These are phyloP conservation scores for Tenualosa ilisha DNA, from an alignment of 2,797 vertebrate genomes.

Conservation along the genomic window DNA sequence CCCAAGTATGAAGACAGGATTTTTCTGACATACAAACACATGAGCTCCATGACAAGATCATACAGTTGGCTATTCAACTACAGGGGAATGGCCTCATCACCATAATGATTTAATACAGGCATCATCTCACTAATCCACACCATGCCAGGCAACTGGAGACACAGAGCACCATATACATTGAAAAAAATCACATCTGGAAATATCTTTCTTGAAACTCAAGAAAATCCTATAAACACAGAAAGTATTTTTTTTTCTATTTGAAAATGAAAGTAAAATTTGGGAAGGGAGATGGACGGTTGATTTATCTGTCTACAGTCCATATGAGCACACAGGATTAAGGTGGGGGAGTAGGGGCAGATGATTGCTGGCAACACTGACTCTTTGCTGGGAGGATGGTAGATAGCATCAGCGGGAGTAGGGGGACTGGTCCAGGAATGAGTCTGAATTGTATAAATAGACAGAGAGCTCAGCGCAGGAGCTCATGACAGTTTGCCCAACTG, in stretches of 20 bases:
- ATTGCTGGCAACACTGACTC: neutral
- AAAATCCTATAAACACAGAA: neutral
- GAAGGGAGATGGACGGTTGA: neutral
- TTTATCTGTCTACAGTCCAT: neutral
- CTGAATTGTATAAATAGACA: constrained; percentile 7
- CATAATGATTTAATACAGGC: neutral
- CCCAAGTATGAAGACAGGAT: neutral
- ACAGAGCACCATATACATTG: constrained; percentile 11
- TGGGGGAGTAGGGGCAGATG: neutral
- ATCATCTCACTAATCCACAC: neutral
- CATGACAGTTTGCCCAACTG: constrained; percentile 95
- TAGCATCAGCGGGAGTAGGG: neutral
- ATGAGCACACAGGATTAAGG: neutral
- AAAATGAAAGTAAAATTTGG: neutral
- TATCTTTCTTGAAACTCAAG: constrained; percentile 1
- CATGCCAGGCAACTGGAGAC: neutral
- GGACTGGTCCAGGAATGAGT: neutral
- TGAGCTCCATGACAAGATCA: neutral
- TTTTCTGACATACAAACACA: neutral
- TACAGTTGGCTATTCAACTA: neutral
- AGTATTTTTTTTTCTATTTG: neutral
- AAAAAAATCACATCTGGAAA: neutral
- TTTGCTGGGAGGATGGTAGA: neutral
- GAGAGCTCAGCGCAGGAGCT: constrained; percentile 45
- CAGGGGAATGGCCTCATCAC: neutral